Evolutionary conservation across 2,888 invertebrate genomes (phyloP).

Genomic region (Platerodrilus igneus): DNA sequence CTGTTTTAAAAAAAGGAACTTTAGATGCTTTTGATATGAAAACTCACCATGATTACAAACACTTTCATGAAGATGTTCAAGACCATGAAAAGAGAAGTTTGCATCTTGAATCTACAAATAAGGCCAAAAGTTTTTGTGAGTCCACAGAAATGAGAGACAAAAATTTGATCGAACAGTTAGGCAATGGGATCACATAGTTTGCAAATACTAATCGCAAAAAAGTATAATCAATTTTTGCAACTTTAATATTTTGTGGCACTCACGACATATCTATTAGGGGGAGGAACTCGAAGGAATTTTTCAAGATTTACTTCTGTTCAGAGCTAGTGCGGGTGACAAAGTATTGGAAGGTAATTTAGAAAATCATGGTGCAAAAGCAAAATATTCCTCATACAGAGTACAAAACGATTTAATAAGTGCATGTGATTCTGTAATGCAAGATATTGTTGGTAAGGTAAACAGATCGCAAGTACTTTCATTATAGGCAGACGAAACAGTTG

Average conservation of each 20-base stretch:
- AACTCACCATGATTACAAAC: slow-evolving; percentile 1
- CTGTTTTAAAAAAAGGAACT: background rate
- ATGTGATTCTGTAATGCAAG: too few species aligned
- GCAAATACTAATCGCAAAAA: slow-evolving; percentile 1
- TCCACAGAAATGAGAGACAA: background rate
- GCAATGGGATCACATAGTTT: background rate
- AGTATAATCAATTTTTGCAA: slow-evolving; percentile 1
- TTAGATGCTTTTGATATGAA: background rate
- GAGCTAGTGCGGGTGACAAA: slow-evolving; percentile 1
- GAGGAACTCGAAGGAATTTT: background rate
- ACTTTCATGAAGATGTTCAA: slow-evolving; percentile 2
- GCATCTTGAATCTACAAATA: background rate
- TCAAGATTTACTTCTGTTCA: slow-evolving; percentile 2
- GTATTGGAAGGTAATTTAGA: background rate
- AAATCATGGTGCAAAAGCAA: too few species aligned
- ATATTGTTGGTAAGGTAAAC: slow-evolving; percentile 2
- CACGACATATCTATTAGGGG: slow-evolving; percentile 2
- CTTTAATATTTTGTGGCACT: too few species aligned
- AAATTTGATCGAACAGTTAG: slow-evolving; percentile 1
- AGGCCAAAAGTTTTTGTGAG: slow-evolving; percentile 2
- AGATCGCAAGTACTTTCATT: slow-evolving; percentile 2
- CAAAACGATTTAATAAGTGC: too few species aligned
- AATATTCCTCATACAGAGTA: too few species aligned
- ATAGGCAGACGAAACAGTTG: too few species aligned
- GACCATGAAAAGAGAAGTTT: slow-evolving; percentile 1